Conservation (phyloP, 2,797 vertebrate genomes). For the Neosilurus mollespiculum region DNA sequence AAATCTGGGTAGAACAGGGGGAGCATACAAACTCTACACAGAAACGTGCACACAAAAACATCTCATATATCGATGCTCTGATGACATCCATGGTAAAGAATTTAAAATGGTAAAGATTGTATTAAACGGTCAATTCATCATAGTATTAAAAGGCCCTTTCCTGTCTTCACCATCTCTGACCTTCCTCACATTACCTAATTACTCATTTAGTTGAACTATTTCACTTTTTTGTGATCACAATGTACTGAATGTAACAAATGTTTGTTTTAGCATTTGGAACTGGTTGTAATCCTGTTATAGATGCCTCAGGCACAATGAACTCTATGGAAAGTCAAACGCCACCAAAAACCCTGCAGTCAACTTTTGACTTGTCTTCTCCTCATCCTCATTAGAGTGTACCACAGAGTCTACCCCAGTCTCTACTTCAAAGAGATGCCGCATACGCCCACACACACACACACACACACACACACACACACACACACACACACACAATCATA, state of each 20-base stretch:
- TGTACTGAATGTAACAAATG: constrained; percentile 19
- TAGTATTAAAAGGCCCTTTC: constrained; percentile 10
- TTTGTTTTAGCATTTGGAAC: constrained; percentile 60
- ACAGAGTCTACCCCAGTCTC: constrained; percentile 44
- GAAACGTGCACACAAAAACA: too few relatives aligned
- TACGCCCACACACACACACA: constrained; percentile 6
- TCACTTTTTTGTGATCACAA: constrained; percentile 11
- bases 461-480: constrained; percentile 18
- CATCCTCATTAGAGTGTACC: constrained; percentile 54
- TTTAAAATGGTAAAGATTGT: background rate
- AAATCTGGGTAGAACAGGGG: too few relatives aligned
- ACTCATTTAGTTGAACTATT: background rate
- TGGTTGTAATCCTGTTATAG: constrained; percentile 65
- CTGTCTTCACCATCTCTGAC: background rate
- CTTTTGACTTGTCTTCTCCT: constrained; percentile 45
- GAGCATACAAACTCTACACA: too few relatives aligned
- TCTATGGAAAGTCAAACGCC: constrained; percentile 72
- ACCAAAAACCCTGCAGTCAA: constrained; percentile 63
- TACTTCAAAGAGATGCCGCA: constrained; percentile 49
- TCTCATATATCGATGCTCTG: background rate
- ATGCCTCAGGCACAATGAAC: constrained; percentile 69
- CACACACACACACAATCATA: constrained; percentile 9
- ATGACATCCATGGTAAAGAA: background rate
- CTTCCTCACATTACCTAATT: constrained; percentile 30
- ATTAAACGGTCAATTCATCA: background rate